These are phyloP conservation scores for Drosophila rubida DNA, from an alignment of 2,888 invertebrate species.

Conservation along the genomic window DNA sequence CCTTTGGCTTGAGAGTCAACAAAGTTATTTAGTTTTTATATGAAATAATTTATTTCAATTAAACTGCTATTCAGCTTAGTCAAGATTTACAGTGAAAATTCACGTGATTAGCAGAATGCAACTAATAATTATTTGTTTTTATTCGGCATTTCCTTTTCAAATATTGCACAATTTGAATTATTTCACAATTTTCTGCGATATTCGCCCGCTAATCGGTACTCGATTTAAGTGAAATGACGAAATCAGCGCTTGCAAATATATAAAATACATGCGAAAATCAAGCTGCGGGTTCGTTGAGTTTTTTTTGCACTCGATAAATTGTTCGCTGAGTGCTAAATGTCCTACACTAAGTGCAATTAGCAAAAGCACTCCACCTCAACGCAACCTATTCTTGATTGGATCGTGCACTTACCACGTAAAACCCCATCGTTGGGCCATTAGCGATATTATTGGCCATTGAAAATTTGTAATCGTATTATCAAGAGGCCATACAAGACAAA, in stretches of 20 bases:
- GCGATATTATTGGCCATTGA: conserved; percentile 10
- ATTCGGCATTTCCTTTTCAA: neutral
- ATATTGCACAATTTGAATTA: conserved; percentile 7
- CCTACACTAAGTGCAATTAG: conserved; percentile 12
- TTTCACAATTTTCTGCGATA: conserved; percentile 8
- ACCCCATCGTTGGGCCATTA: neutral
- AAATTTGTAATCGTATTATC: conserved; percentile 44
- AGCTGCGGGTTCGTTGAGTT: conserved; percentile 2
- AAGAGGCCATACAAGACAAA: conserved; percentile 34
- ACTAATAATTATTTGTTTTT: conserved; percentile 6
- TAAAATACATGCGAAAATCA: conserved; percentile 21
- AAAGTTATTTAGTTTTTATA: too few species aligned
- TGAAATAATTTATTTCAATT: too few species aligned
- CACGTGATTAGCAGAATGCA: conserved; percentile 2
- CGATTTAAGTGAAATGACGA: conserved; percentile 2
- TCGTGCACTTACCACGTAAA: conserved; percentile 3
- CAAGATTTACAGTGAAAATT: neutral
- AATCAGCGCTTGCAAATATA: conserved; percentile 22
- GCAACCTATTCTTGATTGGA: neutral
- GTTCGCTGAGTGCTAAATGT: conserved; percentile 7
- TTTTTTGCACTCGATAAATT: conserved; percentile 11
- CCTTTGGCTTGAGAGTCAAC: neutral
- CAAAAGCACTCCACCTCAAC: neutral
- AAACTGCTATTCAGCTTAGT: neutral
- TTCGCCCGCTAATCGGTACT: neutral